A percentile compares a stretch with the other conserved stretches of the same genome.
Evolutionary conservation across 2,113 vertebrate genomes (phyloP).

Genomic region (Zosterops japonicus): DNA sequence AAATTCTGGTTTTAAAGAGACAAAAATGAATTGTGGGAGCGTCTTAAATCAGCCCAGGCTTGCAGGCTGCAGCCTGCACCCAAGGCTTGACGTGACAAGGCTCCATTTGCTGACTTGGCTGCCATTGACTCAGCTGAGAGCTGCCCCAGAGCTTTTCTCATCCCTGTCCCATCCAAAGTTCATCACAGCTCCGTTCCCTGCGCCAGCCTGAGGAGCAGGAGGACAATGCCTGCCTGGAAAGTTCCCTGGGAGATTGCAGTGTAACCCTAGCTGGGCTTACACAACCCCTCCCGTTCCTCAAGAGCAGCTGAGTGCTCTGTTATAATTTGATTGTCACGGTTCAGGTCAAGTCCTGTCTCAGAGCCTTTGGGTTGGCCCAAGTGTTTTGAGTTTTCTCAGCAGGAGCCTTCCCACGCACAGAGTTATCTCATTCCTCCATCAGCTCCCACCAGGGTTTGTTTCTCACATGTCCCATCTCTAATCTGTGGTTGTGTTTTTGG

Average conservation of each 20-base stretch:
- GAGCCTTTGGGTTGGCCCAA: neutral
- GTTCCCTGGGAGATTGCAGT: neutral
- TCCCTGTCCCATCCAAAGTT: neutral
- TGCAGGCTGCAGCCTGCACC: neutral
- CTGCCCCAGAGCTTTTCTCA: neutral
- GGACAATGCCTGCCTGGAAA: slow-evolving; percentile 7
- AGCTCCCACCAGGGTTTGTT: neutral
- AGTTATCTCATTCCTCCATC: neutral
- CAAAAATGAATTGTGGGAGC: neutral
- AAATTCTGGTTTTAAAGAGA: neutral
- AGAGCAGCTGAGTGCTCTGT: slow-evolving; percentile 1
- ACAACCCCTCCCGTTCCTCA: neutral
- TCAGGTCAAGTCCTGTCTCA: neutral
- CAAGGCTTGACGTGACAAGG: neutral
- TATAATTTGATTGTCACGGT: neutral
- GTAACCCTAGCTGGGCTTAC: neutral
- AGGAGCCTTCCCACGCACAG: neutral
- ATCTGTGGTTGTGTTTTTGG: neutral
- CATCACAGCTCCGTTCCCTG: neutral
- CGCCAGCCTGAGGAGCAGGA: neutral
- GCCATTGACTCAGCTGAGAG: neutral
- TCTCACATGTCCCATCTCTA: neutral
- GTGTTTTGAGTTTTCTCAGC: neutral
- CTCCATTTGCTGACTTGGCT: neutral
- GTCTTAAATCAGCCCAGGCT: neutral